Base-by-base conservation (phyloP, 2,797 vertebrate genomes). In the Moxostoma hubbsi region DNA sequence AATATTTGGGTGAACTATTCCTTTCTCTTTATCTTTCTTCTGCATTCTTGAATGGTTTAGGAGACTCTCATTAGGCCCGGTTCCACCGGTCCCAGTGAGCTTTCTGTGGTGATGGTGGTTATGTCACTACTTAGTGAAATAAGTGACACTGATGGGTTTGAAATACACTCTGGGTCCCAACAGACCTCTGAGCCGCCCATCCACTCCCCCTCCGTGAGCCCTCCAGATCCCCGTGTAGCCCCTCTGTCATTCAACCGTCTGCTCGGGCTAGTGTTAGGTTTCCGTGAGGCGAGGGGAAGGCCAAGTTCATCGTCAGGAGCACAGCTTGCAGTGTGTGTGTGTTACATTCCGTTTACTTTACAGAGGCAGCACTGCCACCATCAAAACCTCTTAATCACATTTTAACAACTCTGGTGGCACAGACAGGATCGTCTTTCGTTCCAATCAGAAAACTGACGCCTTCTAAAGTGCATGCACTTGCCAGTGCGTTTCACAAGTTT, bases 91-190 rank as follows among this genome's bases (percentile, higher is more conserved):
- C 91, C 92, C 82, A 84, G 87, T n/a, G 90, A 90, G 89, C 70
- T 88, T 80, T 87, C 88, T 83, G 80, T 85, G 89, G 90, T 81
- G 86, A 90, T 93, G 93, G 92, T 93, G 93, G 97, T 97, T 96
- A 97, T 97, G 96, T 97, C 96, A 96, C 95, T 95, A 96, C 96
- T 98, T 97, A 97, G 93, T 73, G 86, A 92, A 93, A 91, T 95
- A 96, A 96, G 90, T 92, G 94, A 93, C 95, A 92, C 92, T 95
- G 94, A 96, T 96, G 95, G 95, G 88, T 88, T 92, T 97, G 96
- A 98, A 98, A 98, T 97, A 93, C 92, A 97, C 94, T 94, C 93
- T 85, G 78, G 57, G 85, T 96, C 96, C 95, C 95, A 90, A 89
- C 85, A 95, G 97, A 93, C 88, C 89, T 90, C 90, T 92, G 87